phyloP scores from a whole-genome alignment of 2,888 invertebrate species.

The Globia sparganii region DNA sequence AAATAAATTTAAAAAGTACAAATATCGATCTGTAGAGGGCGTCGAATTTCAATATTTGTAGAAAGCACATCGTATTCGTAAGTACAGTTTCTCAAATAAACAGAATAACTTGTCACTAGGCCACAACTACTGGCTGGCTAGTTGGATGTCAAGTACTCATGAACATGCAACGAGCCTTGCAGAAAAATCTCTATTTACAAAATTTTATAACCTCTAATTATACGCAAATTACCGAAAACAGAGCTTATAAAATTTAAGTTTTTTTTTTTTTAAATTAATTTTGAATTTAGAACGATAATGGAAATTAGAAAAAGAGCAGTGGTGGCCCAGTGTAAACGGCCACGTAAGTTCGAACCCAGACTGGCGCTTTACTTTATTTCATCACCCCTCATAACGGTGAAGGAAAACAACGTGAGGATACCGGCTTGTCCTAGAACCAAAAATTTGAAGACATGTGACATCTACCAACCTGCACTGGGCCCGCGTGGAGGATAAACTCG shows the following conservation, averaged over 20 bases:
- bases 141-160: conserved; percentile 39
- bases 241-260: no score
- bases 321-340: not conserved
- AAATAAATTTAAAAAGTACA: conserved; percentile 51
- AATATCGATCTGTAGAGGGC: conserved; percentile 53
- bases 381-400: no score
- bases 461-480: no score
- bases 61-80: conserved; percentile 63
- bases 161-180: conserved; percentile 52
- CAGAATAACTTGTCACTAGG: conserved; percentile 36
- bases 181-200: conserved; percentile 29
- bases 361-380: no score
- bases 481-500: no score
- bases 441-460: no score
- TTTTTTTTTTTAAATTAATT: not conserved
- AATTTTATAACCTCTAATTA: not conserved
- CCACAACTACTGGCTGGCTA: conserved; percentile 24
- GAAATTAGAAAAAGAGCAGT: not conserved
- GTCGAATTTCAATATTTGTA: conserved; percentile 69
- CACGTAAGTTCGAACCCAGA: not conserved
- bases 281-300: not conserved
- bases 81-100: conserved; percentile 53
- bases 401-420: no score
- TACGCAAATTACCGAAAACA: conserved; percentile 8
- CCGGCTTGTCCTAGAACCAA: no score